phyloP scores from a whole-genome alignment of 2,113 vertebrate genomes.

The Hippolais icterina region DNA sequence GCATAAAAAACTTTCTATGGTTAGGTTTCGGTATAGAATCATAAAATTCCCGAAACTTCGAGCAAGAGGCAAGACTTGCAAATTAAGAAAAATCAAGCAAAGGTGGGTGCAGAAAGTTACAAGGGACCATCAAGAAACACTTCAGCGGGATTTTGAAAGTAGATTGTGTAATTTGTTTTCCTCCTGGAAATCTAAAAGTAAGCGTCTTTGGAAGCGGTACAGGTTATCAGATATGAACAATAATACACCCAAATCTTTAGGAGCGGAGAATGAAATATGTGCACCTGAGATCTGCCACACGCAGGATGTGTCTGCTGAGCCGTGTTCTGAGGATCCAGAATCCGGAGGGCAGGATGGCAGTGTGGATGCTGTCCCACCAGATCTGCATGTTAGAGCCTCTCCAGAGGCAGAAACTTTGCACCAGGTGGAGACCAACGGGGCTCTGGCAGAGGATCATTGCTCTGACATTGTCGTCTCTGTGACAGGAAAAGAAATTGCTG shows the following conservation, averaged over 20 bases:
- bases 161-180: conserved; percentile 51
- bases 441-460: background rate
- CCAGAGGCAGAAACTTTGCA: background rate
- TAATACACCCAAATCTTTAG: conserved; percentile 37
- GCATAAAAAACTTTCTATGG: conserved; percentile 80
- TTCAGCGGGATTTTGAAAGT: conserved; percentile 36
- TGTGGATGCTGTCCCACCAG: conserved; percentile 4
- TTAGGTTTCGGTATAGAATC: conserved; percentile 76
- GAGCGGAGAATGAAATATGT: conserved; percentile 41
- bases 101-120: conserved; percentile 72
- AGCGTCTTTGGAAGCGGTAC: conserved; percentile 28
- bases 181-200: conserved; percentile 61
- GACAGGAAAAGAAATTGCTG: conserved; percentile 55
- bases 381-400: conserved; percentile 23
- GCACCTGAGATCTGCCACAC: conserved; percentile 22
- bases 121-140: conserved; percentile 63
- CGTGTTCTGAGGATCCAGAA: conserved; percentile 5
- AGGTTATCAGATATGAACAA: conserved; percentile 77
- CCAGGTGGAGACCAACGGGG: background rate
- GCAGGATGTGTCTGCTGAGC: conserved; percentile 31
- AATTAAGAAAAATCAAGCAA: conserved; percentile 67
- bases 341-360: conserved; percentile 32
- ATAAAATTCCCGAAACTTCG: conserved; percentile 72
- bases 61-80: conserved; percentile 74
- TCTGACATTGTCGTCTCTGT: conserved; percentile 30